Percentiles rank a stretch among this genome's conserved stretches.
Conservation (phyloP, 2,113 vertebrate species). For the Ochotona princeps region DNA sequence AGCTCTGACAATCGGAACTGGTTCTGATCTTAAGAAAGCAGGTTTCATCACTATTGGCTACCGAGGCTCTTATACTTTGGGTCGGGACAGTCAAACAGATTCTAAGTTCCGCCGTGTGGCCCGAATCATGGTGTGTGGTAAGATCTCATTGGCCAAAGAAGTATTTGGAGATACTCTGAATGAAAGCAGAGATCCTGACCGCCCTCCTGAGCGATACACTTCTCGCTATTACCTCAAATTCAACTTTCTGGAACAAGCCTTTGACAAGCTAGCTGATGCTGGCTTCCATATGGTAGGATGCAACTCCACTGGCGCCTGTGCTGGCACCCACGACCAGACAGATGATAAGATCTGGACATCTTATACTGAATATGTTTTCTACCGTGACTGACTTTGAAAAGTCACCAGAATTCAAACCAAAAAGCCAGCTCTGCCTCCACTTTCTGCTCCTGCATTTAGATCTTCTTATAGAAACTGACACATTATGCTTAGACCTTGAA, state of each 20-base stretch:
- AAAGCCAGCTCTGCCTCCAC: conserved; percentile 44
- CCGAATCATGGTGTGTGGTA: conserved; percentile 96
- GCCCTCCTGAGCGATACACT: conserved; percentile 94
- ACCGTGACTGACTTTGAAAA: conserved; percentile 92
- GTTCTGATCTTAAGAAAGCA: conserved; percentile 86
- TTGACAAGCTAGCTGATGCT: conserved; percentile 94
- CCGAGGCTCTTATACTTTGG: conserved; percentile 94
- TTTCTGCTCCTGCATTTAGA: conserved; percentile 41
- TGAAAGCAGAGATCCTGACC: conserved; percentile 95
- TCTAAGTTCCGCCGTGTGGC: conserved; percentile 96
- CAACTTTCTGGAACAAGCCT: conserved; percentile 97
- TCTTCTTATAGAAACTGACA: conserved; percentile 78
- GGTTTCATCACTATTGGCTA: conserved; percentile 97
- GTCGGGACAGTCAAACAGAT: conserved; percentile 94
- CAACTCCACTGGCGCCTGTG: conserved; percentile 95
- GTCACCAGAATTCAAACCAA: conserved; percentile 32
- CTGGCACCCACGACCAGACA: conserved; percentile 95
- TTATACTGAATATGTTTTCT: conserved; percentile 99
- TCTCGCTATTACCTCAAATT: conserved; percentile 97
- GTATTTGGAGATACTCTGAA: conserved; percentile 97
- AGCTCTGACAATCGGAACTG: accelerated
- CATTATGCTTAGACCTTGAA: conserved; percentile 1
- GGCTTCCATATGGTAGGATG: conserved; percentile 98
- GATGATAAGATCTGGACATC: conserved; percentile 99
- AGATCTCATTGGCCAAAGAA: conserved; percentile 95